phyloP scores from a whole-genome alignment of 2,113 vertebrate species.

The Hiodon tergisus region DNA sequence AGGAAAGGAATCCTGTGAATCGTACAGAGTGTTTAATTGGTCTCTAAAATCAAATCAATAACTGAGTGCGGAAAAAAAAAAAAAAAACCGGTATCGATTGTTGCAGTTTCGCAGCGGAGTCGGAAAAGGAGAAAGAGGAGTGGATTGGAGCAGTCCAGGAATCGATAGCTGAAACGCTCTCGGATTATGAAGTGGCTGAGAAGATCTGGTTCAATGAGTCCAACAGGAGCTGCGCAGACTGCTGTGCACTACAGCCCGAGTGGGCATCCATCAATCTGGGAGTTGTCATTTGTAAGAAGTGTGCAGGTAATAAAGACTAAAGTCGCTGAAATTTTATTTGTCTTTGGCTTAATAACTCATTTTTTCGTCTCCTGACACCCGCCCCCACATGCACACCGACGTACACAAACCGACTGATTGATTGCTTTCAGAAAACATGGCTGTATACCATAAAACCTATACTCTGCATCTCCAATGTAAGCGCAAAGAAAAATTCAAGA shows the following conservation, averaged over 20 bases:
- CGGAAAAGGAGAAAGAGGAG: slow-evolving; percentile 85
- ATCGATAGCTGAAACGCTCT: slow-evolving; percentile 91
- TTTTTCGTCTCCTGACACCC: not conserved
- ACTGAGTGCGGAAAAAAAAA: slow-evolving; percentile 39
- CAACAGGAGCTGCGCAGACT: slow-evolving; percentile 91
- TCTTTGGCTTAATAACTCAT: slow-evolving; percentile 19
- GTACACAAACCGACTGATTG: not conserved
- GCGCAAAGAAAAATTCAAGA: not conserved
- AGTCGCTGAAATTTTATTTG: slow-evolving; percentile 30
- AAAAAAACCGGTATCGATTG: slow-evolving; percentile 48
- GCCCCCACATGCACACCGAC: slow-evolving; percentile 6
- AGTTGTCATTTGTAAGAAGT: slow-evolving; percentile 96
- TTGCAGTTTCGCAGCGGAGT: slow-evolving; percentile 92
- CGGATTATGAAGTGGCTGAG: slow-evolving; percentile 97
- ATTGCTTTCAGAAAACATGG: not conserved
- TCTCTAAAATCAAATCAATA: slow-evolving; percentile 73
- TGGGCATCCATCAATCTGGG: slow-evolving; percentile 97
- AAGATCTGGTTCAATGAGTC: slow-evolving; percentile 98
- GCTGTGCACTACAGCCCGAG: slow-evolving; percentile 75
- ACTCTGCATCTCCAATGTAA: not conserved
- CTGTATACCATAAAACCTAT: not conserved
- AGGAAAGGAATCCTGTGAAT: slow-evolving; percentile 44
- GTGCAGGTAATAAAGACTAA: slow-evolving; percentile 77
- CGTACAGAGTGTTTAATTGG: slow-evolving; percentile 63
- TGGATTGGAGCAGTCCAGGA: slow-evolving; percentile 94